Percentiles rank a stretch among this genome's conserved stretches.
Conservation (phyloP, 2,888 invertebrate species). For the Ephialtes manifestator region DNA sequence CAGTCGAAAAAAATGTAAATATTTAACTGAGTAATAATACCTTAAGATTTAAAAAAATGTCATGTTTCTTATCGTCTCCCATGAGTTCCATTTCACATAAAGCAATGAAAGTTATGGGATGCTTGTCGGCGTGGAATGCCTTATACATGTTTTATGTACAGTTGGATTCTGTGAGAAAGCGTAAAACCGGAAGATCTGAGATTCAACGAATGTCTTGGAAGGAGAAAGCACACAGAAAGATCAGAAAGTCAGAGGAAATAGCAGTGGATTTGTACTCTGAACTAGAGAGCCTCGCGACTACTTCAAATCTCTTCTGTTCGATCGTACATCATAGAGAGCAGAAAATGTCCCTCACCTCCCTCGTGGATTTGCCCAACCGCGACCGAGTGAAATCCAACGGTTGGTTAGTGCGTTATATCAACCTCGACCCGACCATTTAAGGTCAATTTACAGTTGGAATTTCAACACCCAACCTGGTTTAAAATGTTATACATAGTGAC, state of each 20-base stretch:
- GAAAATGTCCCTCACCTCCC: not conserved
- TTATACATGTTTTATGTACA: not conserved
- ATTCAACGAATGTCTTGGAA: slow-evolving; percentile 54
- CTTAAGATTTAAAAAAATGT: no score
- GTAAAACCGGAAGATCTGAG: slow-evolving; percentile 17
- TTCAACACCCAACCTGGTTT: not conserved
- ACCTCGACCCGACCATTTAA: not conserved
- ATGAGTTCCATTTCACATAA: no score
- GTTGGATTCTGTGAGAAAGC: slow-evolving; percentile 4
- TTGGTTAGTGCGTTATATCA: not conserved
- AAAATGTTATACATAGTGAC: not conserved
- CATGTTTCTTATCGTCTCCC: no score
- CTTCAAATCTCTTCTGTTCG: slow-evolving; percentile 2
- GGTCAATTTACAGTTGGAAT: not conserved
- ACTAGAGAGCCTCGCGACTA: slow-evolving; percentile 20
- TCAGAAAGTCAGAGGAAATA: not conserved
- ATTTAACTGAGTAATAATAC: no score
- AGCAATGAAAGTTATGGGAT: no score
- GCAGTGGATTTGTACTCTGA: slow-evolving; percentile 1
- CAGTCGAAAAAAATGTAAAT: no score
- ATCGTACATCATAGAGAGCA: slow-evolving; percentile 26
- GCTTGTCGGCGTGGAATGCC: not conserved
- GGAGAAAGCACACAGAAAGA: slow-evolving; percentile 25
- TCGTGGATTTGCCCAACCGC: not conserved
- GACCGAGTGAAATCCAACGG: not conserved